These are phyloP conservation scores for Calephelis virginiensis DNA, from an alignment of 1,140 invertebrate genomes.

Conservation along the genomic window DNA sequence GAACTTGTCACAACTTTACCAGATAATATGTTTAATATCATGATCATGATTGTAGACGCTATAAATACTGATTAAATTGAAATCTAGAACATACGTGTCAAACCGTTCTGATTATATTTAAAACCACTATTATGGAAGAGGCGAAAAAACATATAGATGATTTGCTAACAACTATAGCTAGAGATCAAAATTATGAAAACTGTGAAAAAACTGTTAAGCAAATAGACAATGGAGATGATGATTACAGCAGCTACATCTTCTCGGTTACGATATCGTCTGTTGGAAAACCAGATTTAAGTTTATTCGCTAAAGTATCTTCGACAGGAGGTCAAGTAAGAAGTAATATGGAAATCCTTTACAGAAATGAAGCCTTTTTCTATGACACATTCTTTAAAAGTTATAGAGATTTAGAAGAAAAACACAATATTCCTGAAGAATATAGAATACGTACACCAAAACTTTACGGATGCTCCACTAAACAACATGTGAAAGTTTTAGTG, in stretches of 20 bases:
- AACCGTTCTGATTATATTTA: no score
- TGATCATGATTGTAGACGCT: no score
- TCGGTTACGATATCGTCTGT: conserved; percentile 23
- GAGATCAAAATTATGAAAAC: background rate
- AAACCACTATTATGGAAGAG: background rate
- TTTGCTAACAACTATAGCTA: background rate
- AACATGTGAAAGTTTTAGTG: conserved; percentile 40
- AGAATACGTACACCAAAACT: conserved; percentile 23
- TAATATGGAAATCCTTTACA: conserved; percentile 21
- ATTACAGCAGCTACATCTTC: conserved; percentile 38
- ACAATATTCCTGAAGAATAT: conserved; percentile 26
- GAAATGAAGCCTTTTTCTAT: conserved; percentile 38
- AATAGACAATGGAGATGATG: conserved; percentile 33
- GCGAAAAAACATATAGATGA: background rate
- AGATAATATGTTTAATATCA: no score
- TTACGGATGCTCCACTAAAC: conserved; percentile 34
- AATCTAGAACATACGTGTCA: no score
- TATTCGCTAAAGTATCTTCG: conserved; percentile 42
- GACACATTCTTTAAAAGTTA: conserved; percentile 27
- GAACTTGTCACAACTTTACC: no score
- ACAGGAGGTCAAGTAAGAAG: conserved; percentile 30
- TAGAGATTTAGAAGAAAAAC: conserved; percentile 27
- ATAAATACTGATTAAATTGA: no score
- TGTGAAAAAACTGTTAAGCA: background rate
- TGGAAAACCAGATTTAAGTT: conserved; percentile 24